A percentile compares a stretch with the other conserved stretches of the same genome.
phyloP scores from a whole-genome alignment of 2,888 invertebrate genomes.

The Cyclophora albipunctata region DNA sequence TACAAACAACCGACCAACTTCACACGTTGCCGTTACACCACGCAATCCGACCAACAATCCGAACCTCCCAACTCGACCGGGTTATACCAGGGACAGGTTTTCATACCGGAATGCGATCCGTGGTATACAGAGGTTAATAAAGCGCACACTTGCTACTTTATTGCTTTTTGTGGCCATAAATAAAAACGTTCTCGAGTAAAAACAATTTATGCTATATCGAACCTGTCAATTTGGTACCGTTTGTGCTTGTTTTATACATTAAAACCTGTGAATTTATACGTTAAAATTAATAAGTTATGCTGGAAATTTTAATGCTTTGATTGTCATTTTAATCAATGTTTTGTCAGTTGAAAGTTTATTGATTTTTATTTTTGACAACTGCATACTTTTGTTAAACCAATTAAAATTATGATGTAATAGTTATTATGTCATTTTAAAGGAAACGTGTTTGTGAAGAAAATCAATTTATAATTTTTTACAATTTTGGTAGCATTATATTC shows the following conservation, averaged over 20 bases:
- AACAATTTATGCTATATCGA: constrained; percentile 54
- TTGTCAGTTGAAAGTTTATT: no score
- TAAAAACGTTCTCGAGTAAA: constrained; percentile 57
- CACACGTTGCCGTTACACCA: constrained; percentile 2
- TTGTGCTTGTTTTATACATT: constrained; percentile 25
- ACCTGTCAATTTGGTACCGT: constrained; percentile 41
- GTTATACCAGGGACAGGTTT: constrained; percentile 25
- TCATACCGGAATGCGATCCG: constrained; percentile 43
- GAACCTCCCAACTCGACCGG: constrained; percentile 6
- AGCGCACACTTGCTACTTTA: constrained; percentile 70
- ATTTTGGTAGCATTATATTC: no score
- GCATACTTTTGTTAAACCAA: no score
- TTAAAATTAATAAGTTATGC: background rate
- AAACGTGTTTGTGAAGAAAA: no score
- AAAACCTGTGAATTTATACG: background rate
- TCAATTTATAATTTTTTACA: no score
- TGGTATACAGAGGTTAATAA: constrained; percentile 57
- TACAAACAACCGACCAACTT: constrained; percentile 44
- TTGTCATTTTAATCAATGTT: no score
- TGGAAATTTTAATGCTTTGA: no score
- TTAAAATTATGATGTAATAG: no score
- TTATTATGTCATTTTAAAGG: no score
- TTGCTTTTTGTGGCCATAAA: constrained; percentile 67
- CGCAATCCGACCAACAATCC: constrained; percentile 1
- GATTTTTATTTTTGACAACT: no score